Base-by-base conservation (phyloP, 1,140 invertebrate species). In the Apis laboriosa region DNA sequence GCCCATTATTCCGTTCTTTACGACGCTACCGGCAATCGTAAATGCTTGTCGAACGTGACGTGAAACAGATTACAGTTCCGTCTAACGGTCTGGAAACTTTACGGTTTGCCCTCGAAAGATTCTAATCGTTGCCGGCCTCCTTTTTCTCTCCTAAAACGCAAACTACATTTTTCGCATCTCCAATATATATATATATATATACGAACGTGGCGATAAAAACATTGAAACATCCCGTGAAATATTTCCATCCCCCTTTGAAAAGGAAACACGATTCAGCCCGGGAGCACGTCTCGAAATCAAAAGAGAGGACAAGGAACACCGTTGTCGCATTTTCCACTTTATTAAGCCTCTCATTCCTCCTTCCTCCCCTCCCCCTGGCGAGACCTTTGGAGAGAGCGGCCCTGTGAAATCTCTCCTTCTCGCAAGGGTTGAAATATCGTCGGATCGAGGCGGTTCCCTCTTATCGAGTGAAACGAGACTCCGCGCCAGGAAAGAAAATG, bases 401-500 rank as follows among this genome's bases (percentile, higher is more conserved):
- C 70, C 70, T 51, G 70, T 56, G 71, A 81, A 88, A 88, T 88
- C 81, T 79, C 74, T 80, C 79, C 49, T 80, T 83, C 34, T 43
- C 73, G 87, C 87, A 89, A 89, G 87, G 88, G 85, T 88, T 89
- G 88, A 89, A 89, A 89, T 89, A 89, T 83, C 82, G 86, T 75
- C 84, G 84, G 86, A 88, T 90, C 86, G 83, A 89, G 86, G 88
- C 84, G 87, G 86, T 92, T 89, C 89, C 34, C 90, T 90, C 90
- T 91, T 91, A 91, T 92, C 90, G 89, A 92, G 86, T 90, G 83
- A 84, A 89, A 90, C 85, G 77, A 63, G 84, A 83, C 78, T 79
- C 73, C 72, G 88, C 83, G 80, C 82, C 83, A 79, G 87, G 90
- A 92, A 92, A 91, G 91, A 92, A 92, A 92, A 92, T 91, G 91